Percentiles rank a stretch among this genome's conserved stretches.
These are phyloP conservation scores for Stichopus chloronotus DNA, from an alignment of 35 echinoderm and acorn worm species.

Conservation along the genomic window DNA sequence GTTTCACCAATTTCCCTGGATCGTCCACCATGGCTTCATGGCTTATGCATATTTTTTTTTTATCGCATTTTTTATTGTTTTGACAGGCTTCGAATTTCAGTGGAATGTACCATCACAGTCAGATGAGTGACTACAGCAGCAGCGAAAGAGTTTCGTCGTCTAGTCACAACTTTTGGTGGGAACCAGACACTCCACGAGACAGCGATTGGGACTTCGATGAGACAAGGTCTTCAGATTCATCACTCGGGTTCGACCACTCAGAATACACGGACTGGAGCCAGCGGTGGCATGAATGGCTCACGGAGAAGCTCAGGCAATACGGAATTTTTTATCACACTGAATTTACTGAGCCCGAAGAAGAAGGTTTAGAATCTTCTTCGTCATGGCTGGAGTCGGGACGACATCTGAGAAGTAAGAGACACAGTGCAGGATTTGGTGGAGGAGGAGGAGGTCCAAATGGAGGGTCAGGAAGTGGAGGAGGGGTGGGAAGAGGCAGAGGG, in stretches of 20 bases:
- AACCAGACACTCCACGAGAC: neutral
- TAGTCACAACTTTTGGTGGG: neutral
- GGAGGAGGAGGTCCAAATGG: conserved; percentile 15
- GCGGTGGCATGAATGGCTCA: neutral
- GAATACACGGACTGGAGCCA: neutral
- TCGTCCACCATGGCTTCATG: no score
- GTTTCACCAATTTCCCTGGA: no score
- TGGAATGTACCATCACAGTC: no score
- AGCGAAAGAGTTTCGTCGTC: neutral
- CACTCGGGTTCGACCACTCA: neutral
- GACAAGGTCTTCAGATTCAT: neutral
- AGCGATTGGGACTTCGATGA: neutral
- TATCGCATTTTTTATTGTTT: no score
- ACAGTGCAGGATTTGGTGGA: neutral
- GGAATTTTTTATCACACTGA: neutral
- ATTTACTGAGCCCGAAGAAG: neutral
- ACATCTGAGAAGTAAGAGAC: neutral
- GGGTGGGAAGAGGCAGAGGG: neutral
- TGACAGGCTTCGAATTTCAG: no score
- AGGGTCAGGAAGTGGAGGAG: neutral
- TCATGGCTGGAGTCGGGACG: neutral
- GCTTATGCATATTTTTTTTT: no score
- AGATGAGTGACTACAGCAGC: neutral
- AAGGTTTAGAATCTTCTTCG: neutral
- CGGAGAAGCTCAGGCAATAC: neutral